Evolutionary conservation across 2,888 invertebrate species (phyloP).

Genomic region (Campoplex nolae): DNA sequence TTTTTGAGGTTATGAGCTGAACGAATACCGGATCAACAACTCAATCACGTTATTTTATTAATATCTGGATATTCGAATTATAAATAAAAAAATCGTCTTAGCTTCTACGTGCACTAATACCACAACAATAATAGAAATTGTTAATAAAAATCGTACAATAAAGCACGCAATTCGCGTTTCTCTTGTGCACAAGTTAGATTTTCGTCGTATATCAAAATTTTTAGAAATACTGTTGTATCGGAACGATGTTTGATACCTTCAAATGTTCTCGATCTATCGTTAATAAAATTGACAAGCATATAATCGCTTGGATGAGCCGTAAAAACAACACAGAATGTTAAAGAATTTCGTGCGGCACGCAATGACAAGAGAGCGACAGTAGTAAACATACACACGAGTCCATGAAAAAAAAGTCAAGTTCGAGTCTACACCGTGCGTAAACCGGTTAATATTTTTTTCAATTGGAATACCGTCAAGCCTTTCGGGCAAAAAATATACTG

Average conservation of each 20-base stretch:
- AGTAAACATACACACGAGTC: constrained; percentile 27
- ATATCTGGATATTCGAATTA: not conserved
- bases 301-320: not conserved
- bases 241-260: constrained; percentile 27
- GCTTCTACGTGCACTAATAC: not conserved
- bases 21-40: not conserved
- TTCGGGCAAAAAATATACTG: not conserved
- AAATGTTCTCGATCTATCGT: constrained; percentile 28
- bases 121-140: not conserved
- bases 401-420: constrained; percentile 12
- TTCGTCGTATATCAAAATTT: constrained; percentile 11
- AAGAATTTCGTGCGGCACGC: not conserved
- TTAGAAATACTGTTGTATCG: not conserved
- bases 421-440: not conserved
- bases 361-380: not conserved
- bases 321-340: not conserved
- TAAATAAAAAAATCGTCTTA: not conserved
- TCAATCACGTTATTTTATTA: not conserved
- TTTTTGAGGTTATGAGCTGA: constrained; percentile 21
- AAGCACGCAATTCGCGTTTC: not conserved
- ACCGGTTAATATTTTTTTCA: not conserved
- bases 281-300: constrained; percentile 17
- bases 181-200: not conserved
- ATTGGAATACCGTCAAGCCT: not conserved
- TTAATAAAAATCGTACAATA: not conserved